Percentiles rank a stretch among this genome's conserved stretches.
These are phyloP conservation scores for Lepidurus apus DNA, from an alignment of 1,140 invertebrate species.

Conservation along the genomic window DNA sequence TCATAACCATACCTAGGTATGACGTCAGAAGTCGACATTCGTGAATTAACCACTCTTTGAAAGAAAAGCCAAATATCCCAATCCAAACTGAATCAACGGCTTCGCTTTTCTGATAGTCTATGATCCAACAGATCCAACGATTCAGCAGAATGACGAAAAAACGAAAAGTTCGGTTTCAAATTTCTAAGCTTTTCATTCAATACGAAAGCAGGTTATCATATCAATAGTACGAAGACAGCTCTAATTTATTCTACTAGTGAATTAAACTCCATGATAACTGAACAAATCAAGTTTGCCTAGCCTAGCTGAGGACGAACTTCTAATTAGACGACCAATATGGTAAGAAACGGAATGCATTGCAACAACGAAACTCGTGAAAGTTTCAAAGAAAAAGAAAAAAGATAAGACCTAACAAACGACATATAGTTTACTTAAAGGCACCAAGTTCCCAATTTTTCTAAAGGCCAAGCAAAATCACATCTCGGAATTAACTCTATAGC, in stretches of 20 bases:
- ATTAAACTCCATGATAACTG: neutral
- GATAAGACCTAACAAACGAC: neutral
- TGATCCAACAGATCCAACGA: too few relatives aligned
- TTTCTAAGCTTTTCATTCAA: too few relatives aligned
- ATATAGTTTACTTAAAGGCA: conserved; percentile 15
- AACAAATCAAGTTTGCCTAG: neutral
- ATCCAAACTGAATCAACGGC: too few relatives aligned
- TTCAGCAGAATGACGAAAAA: too few relatives aligned
- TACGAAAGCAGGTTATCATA: too few relatives aligned
- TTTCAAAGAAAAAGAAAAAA: neutral
- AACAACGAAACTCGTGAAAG: neutral
- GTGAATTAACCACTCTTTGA: too few relatives aligned
- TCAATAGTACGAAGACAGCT: too few relatives aligned
- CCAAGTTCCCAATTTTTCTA: conserved; percentile 10
- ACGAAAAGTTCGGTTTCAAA: too few relatives aligned
- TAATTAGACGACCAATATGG: neutral
- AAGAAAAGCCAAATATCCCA: too few relatives aligned
- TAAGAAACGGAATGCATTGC: conserved; percentile 13
- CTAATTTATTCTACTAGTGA: neutral
- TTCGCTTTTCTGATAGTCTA: too few relatives aligned
- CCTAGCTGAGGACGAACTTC: neutral
- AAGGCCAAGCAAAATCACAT: neutral
- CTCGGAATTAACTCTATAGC: neutral
- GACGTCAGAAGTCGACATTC: too few relatives aligned
- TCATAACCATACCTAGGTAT: too few relatives aligned